phyloP scores from a whole-genome alignment of 2,797 vertebrate genomes.

The Coendou prehensilis region DNA sequence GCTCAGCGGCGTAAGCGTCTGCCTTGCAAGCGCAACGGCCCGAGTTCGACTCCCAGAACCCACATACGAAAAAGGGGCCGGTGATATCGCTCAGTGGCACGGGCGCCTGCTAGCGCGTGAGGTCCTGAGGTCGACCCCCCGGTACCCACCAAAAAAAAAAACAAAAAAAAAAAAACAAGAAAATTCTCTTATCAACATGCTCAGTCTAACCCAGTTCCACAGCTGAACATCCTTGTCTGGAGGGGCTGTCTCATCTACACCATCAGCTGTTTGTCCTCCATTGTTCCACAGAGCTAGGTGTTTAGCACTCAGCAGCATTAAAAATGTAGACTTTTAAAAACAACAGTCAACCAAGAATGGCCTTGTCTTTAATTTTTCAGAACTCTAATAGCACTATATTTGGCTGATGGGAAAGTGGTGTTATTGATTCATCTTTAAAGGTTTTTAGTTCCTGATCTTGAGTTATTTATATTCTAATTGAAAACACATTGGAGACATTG shows the following conservation, averaged over 20 bases:
- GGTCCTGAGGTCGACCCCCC: no score
- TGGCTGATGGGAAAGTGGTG: conserved; percentile 37
- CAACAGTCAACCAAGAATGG: conserved; percentile 44
- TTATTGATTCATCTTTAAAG: conserved; percentile 76
- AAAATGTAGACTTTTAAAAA: conserved; percentile 72
- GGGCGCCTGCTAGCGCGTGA: no score
- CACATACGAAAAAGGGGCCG: no score
- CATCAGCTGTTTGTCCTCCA: conserved; percentile 11
- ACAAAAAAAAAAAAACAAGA: neutral
- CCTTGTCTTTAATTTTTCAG: conserved; percentile 77
- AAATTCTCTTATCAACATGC: conserved; percentile 18
- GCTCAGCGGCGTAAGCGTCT: no score
- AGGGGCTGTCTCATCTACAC: neutral
- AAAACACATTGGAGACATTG: conserved; percentile 51
- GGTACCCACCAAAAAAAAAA: no score
- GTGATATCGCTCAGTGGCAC: no score
- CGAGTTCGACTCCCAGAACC: no score
- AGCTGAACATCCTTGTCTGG: neutral
- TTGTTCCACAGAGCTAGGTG: neutral
- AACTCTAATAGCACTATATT: conserved; percentile 70
- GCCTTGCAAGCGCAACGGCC: no score
- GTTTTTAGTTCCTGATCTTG: conserved; percentile 69
- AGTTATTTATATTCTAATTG: conserved; percentile 75
- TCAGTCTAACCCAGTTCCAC: neutral
- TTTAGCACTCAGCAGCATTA: conserved; percentile 67